These are phyloP conservation scores for Leptopilina clavipes DNA, from an alignment of 1,140 invertebrate genomes.

Conservation along the genomic window DNA sequence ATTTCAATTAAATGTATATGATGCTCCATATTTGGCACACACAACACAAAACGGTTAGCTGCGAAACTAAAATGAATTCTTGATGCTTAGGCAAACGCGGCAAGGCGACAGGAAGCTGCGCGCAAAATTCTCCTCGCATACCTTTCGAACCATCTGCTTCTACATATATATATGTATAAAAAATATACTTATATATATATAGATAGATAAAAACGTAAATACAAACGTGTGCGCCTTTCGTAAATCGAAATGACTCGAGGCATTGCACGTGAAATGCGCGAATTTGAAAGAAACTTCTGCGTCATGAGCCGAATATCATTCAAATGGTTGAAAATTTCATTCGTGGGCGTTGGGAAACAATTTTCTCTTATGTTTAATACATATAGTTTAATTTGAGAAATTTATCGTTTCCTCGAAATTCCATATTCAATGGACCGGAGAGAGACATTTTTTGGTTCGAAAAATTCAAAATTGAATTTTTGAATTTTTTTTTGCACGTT, in stretches of 20 bases:
- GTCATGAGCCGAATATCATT: no score
- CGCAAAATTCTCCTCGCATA: conserved; percentile 51
- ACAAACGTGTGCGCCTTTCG: not conserved
- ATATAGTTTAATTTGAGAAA: no score
- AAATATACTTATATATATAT: not conserved
- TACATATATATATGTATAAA: conserved; percentile 32
- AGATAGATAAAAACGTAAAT: not conserved
- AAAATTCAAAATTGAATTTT: no score
- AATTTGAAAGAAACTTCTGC: not conserved
- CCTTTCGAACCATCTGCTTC: conserved; percentile 40
- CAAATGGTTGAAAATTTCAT: no score
- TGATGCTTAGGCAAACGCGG: conserved; percentile 36
- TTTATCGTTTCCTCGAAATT: no score
- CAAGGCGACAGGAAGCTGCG: conserved; percentile 46
- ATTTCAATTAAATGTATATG: conserved; percentile 40
- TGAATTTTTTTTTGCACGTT: no score
- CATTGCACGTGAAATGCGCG: conserved; percentile 4
- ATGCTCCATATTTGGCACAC: no score
- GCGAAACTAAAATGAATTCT: conserved; percentile 48
- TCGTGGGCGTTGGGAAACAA: no score
- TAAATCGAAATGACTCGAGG: not conserved
- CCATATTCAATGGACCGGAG: no score
- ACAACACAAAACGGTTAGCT: conserved; percentile 3
- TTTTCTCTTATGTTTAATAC: no score
- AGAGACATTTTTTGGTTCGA: no score